Evolutionary conservation across 2,888 invertebrate species (phyloP).

Genomic region (Nemoura dubitans): DNA sequence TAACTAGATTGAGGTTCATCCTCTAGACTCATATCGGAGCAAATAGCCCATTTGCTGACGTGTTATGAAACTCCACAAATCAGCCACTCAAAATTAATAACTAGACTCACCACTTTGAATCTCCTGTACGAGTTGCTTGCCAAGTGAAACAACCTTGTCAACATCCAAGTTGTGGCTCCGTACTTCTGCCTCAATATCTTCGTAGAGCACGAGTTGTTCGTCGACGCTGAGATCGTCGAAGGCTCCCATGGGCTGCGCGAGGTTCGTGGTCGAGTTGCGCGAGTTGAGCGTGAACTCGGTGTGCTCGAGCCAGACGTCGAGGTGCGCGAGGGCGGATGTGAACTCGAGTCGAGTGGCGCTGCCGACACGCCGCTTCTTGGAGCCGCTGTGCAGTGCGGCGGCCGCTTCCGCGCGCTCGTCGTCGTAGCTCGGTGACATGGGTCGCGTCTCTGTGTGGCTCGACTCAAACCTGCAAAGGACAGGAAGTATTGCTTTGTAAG

Average conservation of each 20-base stretch:
- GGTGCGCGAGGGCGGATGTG: conserved; percentile 59
- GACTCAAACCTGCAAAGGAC: no score
- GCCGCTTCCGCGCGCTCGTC: neutral
- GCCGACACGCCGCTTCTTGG: conserved; percentile 59
- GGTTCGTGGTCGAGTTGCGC: conserved; percentile 37
- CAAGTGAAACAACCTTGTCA: conserved; percentile 68
- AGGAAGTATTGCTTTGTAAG: no score
- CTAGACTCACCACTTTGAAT: conserved; percentile 53
- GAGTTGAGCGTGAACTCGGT: conserved; percentile 56
- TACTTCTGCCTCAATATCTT: conserved; percentile 64
- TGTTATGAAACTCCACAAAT: no score
- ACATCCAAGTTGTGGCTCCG: conserved; percentile 65
- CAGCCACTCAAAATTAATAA: no score
- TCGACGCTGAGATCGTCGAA: conserved; percentile 61
- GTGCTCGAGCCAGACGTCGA: conserved; percentile 62
- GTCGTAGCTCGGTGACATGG: neutral
- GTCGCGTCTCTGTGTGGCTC: no score
- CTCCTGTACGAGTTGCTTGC: conserved; percentile 66
- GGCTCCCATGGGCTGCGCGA: neutral
- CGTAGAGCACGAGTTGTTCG: conserved; percentile 65
- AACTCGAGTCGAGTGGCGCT: conserved; percentile 61
- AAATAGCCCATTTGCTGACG: no score
- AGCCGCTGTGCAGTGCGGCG: conserved; percentile 56
- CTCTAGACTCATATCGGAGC: no score
- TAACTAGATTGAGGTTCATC: no score